Percentiles rank a stretch among this genome's conserved stretches.
phyloP scores from a whole-genome alignment of 2,113 vertebrate genomes.

The Malurus cyaneus region DNA sequence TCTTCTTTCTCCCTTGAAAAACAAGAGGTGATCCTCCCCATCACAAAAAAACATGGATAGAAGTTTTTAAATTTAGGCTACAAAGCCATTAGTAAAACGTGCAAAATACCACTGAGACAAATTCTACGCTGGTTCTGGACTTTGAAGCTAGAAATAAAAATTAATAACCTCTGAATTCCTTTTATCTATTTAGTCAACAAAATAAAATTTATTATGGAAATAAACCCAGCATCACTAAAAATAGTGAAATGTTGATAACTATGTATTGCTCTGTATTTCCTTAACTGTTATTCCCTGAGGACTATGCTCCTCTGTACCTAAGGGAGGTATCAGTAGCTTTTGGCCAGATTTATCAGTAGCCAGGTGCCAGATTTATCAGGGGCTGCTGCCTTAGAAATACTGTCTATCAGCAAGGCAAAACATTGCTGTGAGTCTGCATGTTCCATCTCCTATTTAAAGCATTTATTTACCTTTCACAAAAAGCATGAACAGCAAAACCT shows the following conservation, averaged over 20 bases:
- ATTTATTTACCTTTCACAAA: background rate
- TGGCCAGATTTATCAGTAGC: background rate
- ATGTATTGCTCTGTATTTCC: background rate
- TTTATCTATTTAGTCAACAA: background rate
- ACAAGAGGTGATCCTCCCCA: background rate
- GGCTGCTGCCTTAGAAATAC: background rate
- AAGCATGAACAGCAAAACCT: background rate
- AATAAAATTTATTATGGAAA: background rate
- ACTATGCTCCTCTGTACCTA: background rate
- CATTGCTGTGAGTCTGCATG: background rate
- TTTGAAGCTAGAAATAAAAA: background rate
- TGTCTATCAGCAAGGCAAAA: background rate
- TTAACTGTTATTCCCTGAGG: background rate
- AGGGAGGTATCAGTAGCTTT: background rate
- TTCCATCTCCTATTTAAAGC: background rate
- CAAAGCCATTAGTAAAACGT: background rate
- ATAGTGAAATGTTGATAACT: background rate
- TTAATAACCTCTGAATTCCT: background rate
- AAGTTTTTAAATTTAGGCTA: background rate
- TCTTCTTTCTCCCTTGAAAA: background rate
- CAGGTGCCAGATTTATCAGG: background rate
- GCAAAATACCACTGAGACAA: background rate
- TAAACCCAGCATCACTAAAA: background rate
- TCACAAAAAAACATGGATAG: accelerated
- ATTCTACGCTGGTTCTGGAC: background rate